These are phyloP conservation scores for Leptatherina wallacei DNA, from an alignment of 2,797 vertebrate genomes.

Conservation along the genomic window DNA sequence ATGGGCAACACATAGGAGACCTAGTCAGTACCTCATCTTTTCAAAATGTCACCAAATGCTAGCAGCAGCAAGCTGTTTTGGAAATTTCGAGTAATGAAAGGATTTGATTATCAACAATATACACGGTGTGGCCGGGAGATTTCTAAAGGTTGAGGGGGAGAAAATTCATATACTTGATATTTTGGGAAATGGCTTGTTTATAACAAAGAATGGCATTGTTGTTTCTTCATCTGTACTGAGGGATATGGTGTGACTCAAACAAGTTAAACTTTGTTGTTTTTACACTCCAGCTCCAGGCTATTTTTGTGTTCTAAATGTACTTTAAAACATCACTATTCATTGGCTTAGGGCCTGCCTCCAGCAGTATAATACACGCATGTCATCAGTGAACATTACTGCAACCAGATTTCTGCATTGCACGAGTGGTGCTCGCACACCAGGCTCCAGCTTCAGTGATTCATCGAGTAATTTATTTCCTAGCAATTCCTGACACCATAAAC, in stretches of 20 bases:
- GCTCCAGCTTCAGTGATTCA: slow-evolving; percentile 77
- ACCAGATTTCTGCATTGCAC: slow-evolving; percentile 80
- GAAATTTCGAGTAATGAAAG: slow-evolving; percentile 65
- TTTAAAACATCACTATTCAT: slow-evolving; percentile 59
- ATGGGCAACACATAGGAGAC: slow-evolving; percentile 54
- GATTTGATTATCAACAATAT: slow-evolving; percentile 63
- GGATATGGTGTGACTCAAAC: slow-evolving; percentile 36
- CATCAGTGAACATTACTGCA: slow-evolving; percentile 86
- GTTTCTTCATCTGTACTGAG: slow-evolving; percentile 26
- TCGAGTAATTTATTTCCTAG: slow-evolving; percentile 88
- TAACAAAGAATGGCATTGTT: slow-evolving; percentile 21
- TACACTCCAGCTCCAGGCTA: slow-evolving; percentile 55
- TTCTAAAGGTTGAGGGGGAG: slow-evolving; percentile 64
- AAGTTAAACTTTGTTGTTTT: slow-evolving; percentile 57
- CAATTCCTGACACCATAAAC: slow-evolving; percentile 85
- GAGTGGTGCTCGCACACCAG: slow-evolving; percentile 72
- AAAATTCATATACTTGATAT: slow-evolving; percentile 34
- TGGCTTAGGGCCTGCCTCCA: slow-evolving; percentile 70
- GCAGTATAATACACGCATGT: slow-evolving; percentile 75
- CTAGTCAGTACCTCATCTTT: slow-evolving; percentile 61
- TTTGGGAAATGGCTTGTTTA: slow-evolving; percentile 35
- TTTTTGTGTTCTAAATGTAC: slow-evolving; percentile 63
- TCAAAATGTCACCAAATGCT: slow-evolving; percentile 81
- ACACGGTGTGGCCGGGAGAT: slow-evolving; percentile 48
- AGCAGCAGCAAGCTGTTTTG: slow-evolving; percentile 60